Evolutionary conservation across 2,888 invertebrate genomes (phyloP).

Genomic region (Tetranychus truncatus): DNA sequence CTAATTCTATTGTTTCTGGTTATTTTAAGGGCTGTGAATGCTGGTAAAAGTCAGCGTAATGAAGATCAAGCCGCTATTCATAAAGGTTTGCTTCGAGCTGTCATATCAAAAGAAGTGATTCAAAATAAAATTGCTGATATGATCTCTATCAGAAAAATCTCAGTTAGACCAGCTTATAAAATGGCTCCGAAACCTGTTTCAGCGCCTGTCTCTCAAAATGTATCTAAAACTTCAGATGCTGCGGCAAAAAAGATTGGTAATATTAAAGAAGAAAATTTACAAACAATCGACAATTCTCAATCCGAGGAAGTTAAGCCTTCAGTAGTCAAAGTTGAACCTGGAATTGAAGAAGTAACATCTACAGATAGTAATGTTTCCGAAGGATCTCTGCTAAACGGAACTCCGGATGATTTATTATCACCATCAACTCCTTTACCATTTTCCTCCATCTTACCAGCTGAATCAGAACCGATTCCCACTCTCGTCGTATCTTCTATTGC

Average conservation of each 20-base stretch:
- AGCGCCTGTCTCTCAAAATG: background rate
- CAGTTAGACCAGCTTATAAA: background rate
- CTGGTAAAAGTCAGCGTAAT: conserved; percentile 57
- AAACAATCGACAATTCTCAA: no score
- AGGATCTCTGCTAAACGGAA: no score
- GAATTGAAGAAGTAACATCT: no score
- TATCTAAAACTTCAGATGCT: no score
- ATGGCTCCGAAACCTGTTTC: background rate
- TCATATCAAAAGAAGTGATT: conserved; percentile 13
- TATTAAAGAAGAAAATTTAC: no score
- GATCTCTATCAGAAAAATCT: conserved; percentile 9
- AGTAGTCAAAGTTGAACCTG: no score
- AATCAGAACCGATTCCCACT: background rate
- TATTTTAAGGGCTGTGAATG: conserved; percentile 43
- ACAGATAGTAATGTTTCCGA: no score
- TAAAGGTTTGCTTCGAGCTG: conserved; percentile 25
- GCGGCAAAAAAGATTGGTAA: no score
- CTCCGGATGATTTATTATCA: conserved; percentile 14
- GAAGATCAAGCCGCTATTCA: conserved; percentile 50
- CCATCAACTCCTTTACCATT: conserved; percentile 17
- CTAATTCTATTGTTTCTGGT: background rate
- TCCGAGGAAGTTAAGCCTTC: no score
- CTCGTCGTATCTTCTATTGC: background rate
- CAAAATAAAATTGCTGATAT: conserved; percentile 18
- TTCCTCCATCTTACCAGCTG: background rate